Conservation (phyloP, 1,140 invertebrate species). For the Stenopsyche tienmushanensis region DNA sequence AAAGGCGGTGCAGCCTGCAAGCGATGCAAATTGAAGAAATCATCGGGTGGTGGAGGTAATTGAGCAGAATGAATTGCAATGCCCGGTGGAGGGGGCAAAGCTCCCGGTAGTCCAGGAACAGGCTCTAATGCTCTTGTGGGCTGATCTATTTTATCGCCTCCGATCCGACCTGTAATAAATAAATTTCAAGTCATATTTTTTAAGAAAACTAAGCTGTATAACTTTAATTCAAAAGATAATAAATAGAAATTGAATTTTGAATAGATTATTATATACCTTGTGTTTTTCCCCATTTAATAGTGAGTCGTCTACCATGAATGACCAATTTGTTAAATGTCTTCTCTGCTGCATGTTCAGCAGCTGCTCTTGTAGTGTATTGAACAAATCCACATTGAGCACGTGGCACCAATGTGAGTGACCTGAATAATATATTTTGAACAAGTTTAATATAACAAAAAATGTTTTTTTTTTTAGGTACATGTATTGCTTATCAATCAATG, state of each 20-base stretch:
- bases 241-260: not conserved
- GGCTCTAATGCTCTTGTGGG: conserved; percentile 67
- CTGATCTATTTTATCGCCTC: conserved; percentile 53
- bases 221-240: not conserved
- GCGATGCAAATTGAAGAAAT: conserved; percentile 77
- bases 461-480: not conserved
- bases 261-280: conserved; percentile 58
- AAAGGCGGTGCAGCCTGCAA: conserved; percentile 58
- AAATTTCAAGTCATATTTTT: not conserved
- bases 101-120: conserved; percentile 81
- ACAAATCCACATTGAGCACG: conserved; percentile 98
- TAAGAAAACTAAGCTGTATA: not conserved
- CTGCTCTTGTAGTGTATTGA: conserved; percentile 86
- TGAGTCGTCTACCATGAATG: conserved; percentile 80
- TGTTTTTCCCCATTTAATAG: conserved; percentile 96
- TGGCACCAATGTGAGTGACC: conserved; percentile 83
- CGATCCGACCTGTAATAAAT: conserved; percentile 48
- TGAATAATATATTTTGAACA: conserved; percentile 36
- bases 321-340: conserved; percentile 96
- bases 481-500: no score
- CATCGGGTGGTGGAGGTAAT: conserved; percentile 74
- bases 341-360: conserved; percentile 93
- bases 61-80: conserved; percentile 56
- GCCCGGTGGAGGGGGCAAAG: conserved; percentile 75
- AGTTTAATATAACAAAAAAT: conserved; percentile 1